These are phyloP conservation scores for Marronus borbonicus DNA, from an alignment of 2,888 invertebrate genomes.

Conservation along the genomic window DNA sequence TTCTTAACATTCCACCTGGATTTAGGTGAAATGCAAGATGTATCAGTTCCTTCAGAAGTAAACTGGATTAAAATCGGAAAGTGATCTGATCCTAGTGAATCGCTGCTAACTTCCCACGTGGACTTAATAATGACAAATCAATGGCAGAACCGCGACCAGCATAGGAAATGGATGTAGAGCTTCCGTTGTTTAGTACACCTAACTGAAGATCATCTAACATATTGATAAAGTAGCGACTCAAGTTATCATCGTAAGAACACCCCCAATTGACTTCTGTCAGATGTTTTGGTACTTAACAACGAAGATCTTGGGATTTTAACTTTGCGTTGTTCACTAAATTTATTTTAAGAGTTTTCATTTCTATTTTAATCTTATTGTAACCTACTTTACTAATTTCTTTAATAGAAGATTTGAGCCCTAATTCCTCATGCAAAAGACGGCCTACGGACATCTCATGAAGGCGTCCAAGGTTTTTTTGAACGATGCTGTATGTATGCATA, in stretches of 20 bases:
- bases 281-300: too few species aligned
- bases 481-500: too few species aligned
- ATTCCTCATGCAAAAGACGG: too few species aligned
- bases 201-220: not conserved
- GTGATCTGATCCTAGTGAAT: not conserved
- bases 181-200: not conserved
- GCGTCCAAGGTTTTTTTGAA: too few species aligned
- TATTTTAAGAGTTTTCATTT: too few species aligned
- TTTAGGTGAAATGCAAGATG: not conserved
- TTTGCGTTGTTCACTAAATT: too few species aligned
- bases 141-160: constrained; percentile 14
- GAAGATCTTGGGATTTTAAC: too few species aligned
- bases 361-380: too few species aligned
- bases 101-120: not conserved
- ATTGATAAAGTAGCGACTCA: not conserved
- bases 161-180: not conserved
- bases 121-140: not conserved
- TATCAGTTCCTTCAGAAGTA: not conserved
- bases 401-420: too few species aligned
- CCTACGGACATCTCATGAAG: too few species aligned
- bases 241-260: not conserved
- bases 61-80: not conserved
- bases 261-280: too few species aligned
- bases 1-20: constrained; percentile 5
- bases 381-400: too few species aligned